phyloP scores from a whole-genome alignment of 2,888 invertebrate genomes.

The Diarsia brunnea region DNA sequence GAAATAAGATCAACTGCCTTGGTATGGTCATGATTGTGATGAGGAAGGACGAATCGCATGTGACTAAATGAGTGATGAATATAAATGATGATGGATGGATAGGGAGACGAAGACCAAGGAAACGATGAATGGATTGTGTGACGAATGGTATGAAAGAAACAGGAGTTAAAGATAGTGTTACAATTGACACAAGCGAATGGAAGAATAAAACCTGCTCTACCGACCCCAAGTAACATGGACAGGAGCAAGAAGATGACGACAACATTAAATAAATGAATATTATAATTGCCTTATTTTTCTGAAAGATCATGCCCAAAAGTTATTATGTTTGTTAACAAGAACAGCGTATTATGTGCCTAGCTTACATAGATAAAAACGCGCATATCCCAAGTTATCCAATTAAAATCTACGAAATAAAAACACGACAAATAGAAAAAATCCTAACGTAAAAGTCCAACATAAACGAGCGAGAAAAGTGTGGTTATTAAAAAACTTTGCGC shows the following conservation, averaged over 20 bases:
- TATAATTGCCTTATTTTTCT: neutral
- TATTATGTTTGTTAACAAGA: neutral
- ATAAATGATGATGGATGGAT: too few species aligned
- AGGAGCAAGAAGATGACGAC: too few species aligned
- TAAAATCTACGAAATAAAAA: slow-evolving; percentile 22
- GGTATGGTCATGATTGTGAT: too few species aligned
- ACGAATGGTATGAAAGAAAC: too few species aligned
- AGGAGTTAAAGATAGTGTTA: too few species aligned
- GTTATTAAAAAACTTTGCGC: slow-evolving; percentile 60
- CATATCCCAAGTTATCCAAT: slow-evolving; percentile 30
- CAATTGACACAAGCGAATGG: too few species aligned
- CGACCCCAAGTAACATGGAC: too few species aligned
- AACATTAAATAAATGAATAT: neutral
- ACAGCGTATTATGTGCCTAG: neutral
- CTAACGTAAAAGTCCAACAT: slow-evolving; percentile 29
- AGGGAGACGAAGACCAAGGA: too few species aligned
- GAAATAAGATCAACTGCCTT: neutral
- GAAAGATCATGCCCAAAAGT: neutral
- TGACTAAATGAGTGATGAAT: too few species aligned
- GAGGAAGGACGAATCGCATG: too few species aligned
- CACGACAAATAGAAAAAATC: slow-evolving; percentile 12
- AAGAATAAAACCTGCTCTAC: too few species aligned
- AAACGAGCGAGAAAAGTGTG: slow-evolving; percentile 45
- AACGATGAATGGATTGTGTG: too few species aligned
- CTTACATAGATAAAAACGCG: neutral